Evolutionary conservation across 2,797 vertebrate species (phyloP), one percentile per base, ranked within the genome.

Genomic region (Cottoperca gobio): DNA sequence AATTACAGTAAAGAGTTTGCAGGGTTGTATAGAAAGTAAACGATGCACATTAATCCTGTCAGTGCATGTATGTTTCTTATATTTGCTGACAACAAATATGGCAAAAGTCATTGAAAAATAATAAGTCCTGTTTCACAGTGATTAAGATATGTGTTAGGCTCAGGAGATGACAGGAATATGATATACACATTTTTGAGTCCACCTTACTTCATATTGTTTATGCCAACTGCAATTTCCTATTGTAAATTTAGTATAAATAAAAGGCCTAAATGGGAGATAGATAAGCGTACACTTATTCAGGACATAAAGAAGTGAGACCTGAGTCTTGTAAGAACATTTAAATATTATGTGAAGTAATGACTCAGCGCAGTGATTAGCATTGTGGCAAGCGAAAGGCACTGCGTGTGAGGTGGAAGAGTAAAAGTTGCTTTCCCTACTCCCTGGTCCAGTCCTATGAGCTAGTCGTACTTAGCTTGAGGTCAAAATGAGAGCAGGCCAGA

Each of bases 401-500:
- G 67, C 17, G 14, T 53, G 49, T 46, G 87, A 90, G 90, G 85
- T 91, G 83, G 64, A 73, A 67, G 69, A 79, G 59, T 37, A 64
- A 82, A 87, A 89, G 82, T 89, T 90, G 66, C 46, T 64, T 72
- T 64, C 62, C 26, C 64, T 31, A 17, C 76, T 84, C 83, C 64
- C 58, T 82, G 72, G 68, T 83, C 86, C 79, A 70, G 80, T 82
- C 85, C 85, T 86, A 79, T 89, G 91, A 94, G 90, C 87, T 72
- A 78, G 88, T 84, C 52, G 74, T 83, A 78, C 79, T 90, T 82
- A 46, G 87, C 91, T 91, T 10, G 64, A 85, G 92, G 92, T 93
- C 81, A 91, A 89, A 92, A 88, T 76, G 85, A 91, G 88, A 90
- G 70, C 70, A 65, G 90, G 86, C 88, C 89, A 91, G 88, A 89